These are phyloP conservation scores for Chrysotoxum bicinctum DNA, from an alignment of 2,888 invertebrate genomes.

Conservation along the genomic window DNA sequence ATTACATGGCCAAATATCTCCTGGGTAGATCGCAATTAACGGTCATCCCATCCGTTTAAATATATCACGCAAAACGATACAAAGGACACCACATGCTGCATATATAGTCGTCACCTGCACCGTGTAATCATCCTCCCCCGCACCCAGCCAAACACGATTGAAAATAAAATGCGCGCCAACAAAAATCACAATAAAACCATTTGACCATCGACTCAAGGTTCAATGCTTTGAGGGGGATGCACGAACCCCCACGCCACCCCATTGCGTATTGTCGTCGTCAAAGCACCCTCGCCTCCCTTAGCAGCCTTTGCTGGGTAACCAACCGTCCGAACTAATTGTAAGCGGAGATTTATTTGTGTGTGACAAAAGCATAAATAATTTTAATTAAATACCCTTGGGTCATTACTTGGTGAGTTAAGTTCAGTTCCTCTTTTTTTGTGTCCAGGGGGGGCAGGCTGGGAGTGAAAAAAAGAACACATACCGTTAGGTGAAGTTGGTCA, in stretches of 20 bases:
- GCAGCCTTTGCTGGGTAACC: slow-evolving; percentile 53
- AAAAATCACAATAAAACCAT: slow-evolving; percentile 68
- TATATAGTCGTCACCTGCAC: slow-evolving; percentile 32
- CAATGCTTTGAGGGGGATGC: neutral
- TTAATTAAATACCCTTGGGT: slow-evolving; percentile 75
- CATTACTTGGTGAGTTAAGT: slow-evolving; percentile 66
- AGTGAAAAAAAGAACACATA: slow-evolving; percentile 19
- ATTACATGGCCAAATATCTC: slow-evolving; percentile 64
- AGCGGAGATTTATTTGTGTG: slow-evolving; percentile 74
- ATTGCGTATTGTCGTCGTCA: neutral
- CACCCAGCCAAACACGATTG: slow-evolving; percentile 1
- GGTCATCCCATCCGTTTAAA: slow-evolving; percentile 62
- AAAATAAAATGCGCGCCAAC: slow-evolving; percentile 64
- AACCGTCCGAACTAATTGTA: slow-evolving; percentile 72
- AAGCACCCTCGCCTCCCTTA: neutral
- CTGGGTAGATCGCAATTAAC: slow-evolving; percentile 64
- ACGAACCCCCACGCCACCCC: slow-evolving; percentile 1
- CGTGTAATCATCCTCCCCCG: neutral
- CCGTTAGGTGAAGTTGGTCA: slow-evolving; percentile 38
- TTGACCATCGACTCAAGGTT: slow-evolving; percentile 44
- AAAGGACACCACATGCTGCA: slow-evolving; percentile 30
- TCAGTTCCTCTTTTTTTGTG: slow-evolving; percentile 32
- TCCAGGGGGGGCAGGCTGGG: neutral
- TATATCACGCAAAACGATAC: slow-evolving; percentile 29
- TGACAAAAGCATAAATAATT: slow-evolving; percentile 75